These are phyloP conservation scores for Ophiothrix spiculata DNA, from an alignment of 35 echinoderm and acorn worm species.

Conservation along the genomic window DNA sequence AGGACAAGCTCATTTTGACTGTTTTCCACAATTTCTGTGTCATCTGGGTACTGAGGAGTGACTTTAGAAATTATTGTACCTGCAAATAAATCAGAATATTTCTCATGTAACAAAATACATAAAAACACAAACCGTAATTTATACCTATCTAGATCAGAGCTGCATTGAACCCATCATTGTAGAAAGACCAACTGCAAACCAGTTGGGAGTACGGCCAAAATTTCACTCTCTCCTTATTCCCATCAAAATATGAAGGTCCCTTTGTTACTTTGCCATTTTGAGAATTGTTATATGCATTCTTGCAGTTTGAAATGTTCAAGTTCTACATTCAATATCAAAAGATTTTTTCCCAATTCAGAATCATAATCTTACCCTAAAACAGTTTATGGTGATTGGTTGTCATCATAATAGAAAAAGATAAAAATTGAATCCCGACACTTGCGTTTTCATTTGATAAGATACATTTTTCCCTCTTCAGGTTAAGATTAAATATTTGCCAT, in stretches of 20 bases:
- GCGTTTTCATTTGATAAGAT: background rate
- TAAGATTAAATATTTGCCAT: too few species aligned
- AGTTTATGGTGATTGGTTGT: too few species aligned
- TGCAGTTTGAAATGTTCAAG: too few species aligned
- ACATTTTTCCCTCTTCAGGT: background rate
- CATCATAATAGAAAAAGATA: background rate
- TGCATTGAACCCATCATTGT: background rate
- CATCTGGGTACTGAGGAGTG: background rate
- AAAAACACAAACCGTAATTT: background rate
- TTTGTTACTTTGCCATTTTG: too few species aligned
- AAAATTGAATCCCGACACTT: background rate
- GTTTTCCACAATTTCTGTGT: constrained; percentile 11
- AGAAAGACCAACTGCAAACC: too few species aligned
- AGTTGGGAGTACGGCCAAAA: too few species aligned
- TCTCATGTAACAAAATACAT: background rate
- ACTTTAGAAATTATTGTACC: constrained; percentile 39
- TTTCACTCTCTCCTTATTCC: too few species aligned
- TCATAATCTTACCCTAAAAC: too few species aligned
- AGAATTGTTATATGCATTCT: too few species aligned
- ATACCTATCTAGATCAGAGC: background rate
- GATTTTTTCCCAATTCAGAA: too few species aligned
- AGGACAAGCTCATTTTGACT: constrained; percentile 27
- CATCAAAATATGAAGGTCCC: too few species aligned
- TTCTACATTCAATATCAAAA: too few species aligned
- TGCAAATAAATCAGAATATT: background rate